These are phyloP conservation scores for Rotaria sp. DNA, from an alignment of 2,888 invertebrate species.

Conservation along the genomic window DNA sequence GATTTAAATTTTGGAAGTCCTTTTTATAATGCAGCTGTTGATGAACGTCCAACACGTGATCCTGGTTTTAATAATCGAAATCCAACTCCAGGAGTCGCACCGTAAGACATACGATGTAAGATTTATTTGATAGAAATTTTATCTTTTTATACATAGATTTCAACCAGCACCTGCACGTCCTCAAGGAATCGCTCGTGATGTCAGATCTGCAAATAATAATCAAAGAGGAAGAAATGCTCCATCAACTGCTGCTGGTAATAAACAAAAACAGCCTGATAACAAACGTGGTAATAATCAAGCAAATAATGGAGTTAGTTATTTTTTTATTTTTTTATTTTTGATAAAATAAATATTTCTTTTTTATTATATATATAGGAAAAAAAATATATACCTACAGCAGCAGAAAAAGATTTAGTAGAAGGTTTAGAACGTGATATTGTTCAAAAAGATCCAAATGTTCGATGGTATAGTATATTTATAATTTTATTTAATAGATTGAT, in stretches of 20 bases:
- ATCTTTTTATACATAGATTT: background rate
- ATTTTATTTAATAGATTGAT: too few species aligned
- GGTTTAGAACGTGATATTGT: conserved; percentile 89
- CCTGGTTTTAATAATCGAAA: background rate
- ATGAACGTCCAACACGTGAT: background rate
- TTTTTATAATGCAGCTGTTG: background rate
- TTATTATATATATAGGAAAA: conserved; percentile 55
- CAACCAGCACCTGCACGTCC: background rate
- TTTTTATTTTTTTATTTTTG: background rate
- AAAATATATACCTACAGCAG: conserved; percentile 74
- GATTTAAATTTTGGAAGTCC: background rate
- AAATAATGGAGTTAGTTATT: background rate
- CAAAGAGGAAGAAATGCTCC: background rate
- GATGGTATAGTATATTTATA: conserved; percentile 64
- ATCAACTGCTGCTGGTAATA: background rate
- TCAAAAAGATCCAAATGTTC: conserved; percentile 90
- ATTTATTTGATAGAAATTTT: background rate
- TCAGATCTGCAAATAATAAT: background rate
- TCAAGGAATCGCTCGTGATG: background rate
- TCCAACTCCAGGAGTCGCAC: background rate
- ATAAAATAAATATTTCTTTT: background rate
- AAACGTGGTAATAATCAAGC: background rate
- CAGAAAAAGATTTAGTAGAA: conserved; percentile 87
- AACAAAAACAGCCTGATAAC: background rate
- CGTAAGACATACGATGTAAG: background rate